Evolutionary conservation across 1,140 invertebrate genomes (phyloP).

Genomic region (Nylanderia fulva): DNA sequence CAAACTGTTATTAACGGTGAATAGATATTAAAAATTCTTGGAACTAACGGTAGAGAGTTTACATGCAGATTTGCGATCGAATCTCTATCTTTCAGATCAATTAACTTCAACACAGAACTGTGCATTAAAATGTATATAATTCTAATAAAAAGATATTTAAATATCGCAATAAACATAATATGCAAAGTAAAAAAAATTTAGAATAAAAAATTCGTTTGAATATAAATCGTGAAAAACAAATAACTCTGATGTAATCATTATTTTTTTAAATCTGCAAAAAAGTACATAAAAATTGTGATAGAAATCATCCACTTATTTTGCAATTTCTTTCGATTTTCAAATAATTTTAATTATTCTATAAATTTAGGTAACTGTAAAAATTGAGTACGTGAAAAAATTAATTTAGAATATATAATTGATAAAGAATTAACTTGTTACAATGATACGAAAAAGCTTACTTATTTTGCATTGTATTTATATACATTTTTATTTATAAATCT

Average conservation of each 20-base stretch:
- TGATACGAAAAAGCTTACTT: no score
- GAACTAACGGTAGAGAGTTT: not conserved
- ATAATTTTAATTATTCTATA: no score
- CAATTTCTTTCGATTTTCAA: no score
- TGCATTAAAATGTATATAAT: not conserved
- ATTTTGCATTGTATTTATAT: no score
- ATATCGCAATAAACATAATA: not conserved
- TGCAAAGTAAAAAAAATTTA: not conserved
- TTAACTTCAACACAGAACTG: not conserved
- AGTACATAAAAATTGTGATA: no score
- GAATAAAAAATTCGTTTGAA: not conserved
- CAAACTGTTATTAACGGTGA: not conserved
- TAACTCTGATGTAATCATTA: no score
- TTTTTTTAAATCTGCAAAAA: no score
- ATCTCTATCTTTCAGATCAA: not conserved
- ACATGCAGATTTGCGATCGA: not conserved
- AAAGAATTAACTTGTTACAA: no score
- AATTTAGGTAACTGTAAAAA: no score
- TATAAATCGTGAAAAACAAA: not conserved
- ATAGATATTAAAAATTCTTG: slow-evolving; percentile 17
- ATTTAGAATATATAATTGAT: no score
- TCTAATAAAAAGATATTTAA: slow-evolving; percentile 1
- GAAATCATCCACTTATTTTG: no score
- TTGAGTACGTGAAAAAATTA: no score
- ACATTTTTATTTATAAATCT: not conserved